phyloP scores from a whole-genome alignment of 2,888 invertebrate species.

The Scotopteryx bipunctaria region DNA sequence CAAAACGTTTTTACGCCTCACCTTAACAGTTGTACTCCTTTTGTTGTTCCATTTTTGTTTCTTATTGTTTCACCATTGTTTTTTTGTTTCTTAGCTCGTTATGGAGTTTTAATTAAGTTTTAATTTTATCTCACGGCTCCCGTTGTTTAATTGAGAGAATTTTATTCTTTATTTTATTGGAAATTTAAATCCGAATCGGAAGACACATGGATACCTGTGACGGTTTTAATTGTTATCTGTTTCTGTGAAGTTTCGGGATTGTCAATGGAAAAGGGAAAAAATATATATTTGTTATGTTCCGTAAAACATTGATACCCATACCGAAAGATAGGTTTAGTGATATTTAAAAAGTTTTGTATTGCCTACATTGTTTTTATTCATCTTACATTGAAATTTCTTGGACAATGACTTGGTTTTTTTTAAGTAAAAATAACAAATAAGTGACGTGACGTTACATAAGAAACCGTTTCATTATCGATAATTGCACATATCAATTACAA shows the following conservation, averaged over 20 bases:
- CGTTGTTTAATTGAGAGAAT: constrained; percentile 64
- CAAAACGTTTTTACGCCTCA: constrained; percentile 68
- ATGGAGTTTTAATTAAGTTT: constrained; percentile 80
- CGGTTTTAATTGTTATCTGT: constrained; percentile 46
- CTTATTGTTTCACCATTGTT: constrained; percentile 40
- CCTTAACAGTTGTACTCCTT: constrained; percentile 34
- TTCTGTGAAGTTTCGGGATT: background rate
- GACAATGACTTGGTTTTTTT: too few relatives aligned
- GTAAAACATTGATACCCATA: background rate
- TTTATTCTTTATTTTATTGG: too few relatives aligned
- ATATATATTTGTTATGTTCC: too few relatives aligned
- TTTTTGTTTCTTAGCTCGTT: constrained; percentile 48
- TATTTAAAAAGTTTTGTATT: background rate
- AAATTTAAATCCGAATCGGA: constrained; percentile 51
- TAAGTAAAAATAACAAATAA: background rate
- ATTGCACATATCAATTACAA: constrained; percentile 31
- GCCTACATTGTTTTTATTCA: too few relatives aligned
- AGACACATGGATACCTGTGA: constrained; percentile 54
- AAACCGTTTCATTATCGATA: constrained; percentile 19
- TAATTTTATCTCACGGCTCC: constrained; percentile 77
- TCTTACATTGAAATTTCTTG: too few relatives aligned
- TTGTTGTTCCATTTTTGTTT: constrained; percentile 30
- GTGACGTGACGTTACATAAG: constrained; percentile 6
- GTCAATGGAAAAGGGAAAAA: background rate
- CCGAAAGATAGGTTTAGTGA: too few relatives aligned